Conservation (phyloP, 64 coral and sea anemone genomes). For the Montipora sp. region DNA sequence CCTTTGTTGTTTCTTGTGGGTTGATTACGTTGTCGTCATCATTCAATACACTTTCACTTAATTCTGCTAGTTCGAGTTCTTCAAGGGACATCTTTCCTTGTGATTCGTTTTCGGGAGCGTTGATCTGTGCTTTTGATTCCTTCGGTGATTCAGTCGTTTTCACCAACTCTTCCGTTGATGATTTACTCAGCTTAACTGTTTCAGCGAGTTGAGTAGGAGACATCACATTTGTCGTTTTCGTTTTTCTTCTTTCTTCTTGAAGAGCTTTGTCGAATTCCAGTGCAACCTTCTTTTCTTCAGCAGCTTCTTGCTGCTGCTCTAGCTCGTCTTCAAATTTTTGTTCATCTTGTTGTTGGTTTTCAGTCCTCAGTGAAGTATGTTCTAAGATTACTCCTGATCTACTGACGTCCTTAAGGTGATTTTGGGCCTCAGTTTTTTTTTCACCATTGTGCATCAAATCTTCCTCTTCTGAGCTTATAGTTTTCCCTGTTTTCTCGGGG, state of each 20-base stretch:
- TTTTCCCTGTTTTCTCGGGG: not conserved
- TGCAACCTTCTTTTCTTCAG: slow-evolving; percentile 7
- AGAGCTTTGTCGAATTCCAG: slow-evolving; percentile 31
- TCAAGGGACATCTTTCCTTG: not conserved
- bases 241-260: slow-evolving; percentile 8
- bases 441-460: not conserved
- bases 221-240: not conserved
- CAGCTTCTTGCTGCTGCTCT: not conserved
- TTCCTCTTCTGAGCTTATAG: slow-evolving; percentile 2
- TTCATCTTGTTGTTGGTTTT: not conserved
- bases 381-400: not conserved
- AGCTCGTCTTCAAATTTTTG: not conserved
- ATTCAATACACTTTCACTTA: not conserved
- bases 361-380: not conserved
- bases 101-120: not conserved
- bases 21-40: not conserved
- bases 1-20: not conserved
- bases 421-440: not conserved
- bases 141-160: not conserved
- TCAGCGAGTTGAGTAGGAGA: not conserved
- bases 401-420: not conserved
- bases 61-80: slow-evolving; percentile 20
- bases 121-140: not conserved
- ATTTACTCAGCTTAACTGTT: not conserved
- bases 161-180: not conserved